Evolutionary conservation across 2,888 invertebrate genomes (phyloP).

Genomic region (Stenodema calcarata): DNA sequence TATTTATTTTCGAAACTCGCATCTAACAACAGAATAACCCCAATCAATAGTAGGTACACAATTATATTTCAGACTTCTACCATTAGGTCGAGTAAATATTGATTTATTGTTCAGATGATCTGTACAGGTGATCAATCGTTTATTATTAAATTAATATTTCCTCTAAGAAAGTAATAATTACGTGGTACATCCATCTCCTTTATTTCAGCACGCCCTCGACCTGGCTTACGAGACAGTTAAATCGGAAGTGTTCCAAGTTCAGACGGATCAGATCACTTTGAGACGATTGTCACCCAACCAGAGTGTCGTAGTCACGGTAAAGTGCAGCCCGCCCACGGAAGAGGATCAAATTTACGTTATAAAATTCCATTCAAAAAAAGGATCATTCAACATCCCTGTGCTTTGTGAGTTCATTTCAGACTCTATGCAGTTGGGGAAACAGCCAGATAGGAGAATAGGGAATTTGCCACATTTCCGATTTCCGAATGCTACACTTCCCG

Average conservation of each 20-base stretch:
- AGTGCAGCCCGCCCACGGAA: not conserved
- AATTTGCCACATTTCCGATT: no score
- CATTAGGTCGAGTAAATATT: no score
- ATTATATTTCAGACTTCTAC: no score
- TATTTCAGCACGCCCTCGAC: not conserved
- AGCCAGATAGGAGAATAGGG: no score
- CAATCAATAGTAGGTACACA: no score
- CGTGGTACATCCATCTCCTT: no score
- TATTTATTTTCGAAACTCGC: no score
- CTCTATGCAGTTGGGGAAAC: no score
- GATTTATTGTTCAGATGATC: no score
- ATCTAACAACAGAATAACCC: no score
- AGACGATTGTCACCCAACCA: not conserved
- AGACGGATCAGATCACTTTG: not conserved
- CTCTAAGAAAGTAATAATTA: not conserved
- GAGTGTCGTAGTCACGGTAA: not conserved
- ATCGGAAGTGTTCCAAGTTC: not conserved
- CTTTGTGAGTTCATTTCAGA: not conserved
- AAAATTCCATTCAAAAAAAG: not conserved
- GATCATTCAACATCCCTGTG: not conserved
- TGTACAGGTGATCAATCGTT: no score
- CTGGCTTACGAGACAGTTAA: not conserved
- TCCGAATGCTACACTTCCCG: no score
- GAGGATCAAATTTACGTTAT: not conserved
- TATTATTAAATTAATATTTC: not conserved